Evolutionary conservation across 2,113 vertebrate species (phyloP).

Genomic region (Tursiops truncatus): DNA sequence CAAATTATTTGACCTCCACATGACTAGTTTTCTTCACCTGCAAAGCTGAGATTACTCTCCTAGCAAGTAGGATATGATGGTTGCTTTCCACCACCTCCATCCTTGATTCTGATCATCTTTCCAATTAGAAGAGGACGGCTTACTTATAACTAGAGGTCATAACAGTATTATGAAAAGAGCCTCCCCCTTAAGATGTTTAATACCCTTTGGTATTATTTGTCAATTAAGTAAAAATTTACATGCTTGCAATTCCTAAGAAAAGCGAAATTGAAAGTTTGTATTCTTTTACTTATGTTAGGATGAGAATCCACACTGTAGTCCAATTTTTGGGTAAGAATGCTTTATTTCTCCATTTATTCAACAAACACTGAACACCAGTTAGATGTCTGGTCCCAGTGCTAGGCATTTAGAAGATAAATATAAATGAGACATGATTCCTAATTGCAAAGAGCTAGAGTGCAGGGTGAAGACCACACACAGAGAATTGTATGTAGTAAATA

Average conservation of each 20-base stretch:
- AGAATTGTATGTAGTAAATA: not conserved
- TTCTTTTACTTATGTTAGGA: not conserved
- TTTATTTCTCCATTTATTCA: not conserved
- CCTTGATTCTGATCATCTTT: not conserved
- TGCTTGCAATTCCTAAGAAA: not conserved
- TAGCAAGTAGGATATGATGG: not conserved
- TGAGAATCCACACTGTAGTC: not conserved
- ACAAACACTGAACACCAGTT: not conserved
- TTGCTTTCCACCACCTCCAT: not conserved
- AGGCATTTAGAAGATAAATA: not conserved
- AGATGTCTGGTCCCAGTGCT: not conserved
- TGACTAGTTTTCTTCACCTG: constrained; percentile 20
- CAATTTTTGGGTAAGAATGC: not conserved
- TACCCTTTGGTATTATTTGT: not conserved
- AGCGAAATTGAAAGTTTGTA: not conserved
- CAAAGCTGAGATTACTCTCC: not conserved
- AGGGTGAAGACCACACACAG: not conserved
- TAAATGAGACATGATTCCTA: not conserved
- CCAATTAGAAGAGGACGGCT: not conserved
- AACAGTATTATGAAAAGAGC: not conserved
- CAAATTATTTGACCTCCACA: constrained; percentile 36
- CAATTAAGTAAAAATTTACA: not conserved
- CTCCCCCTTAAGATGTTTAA: not conserved
- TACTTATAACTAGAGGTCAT: not conserved
- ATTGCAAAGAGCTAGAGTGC: not conserved